phyloP scores from a whole-genome alignment of 2,113 vertebrate species.

The human (Homo sapiens) region GRCh38 chr1:21787001-21787500 shows the following conservation, averaged over 20 bases:
- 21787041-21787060: neutral
- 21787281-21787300: too few species aligned
- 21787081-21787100: neutral
- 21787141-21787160: neutral
- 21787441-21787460: too few species aligned
- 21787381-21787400: too few species aligned
- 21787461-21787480: too few species aligned
- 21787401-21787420: too few species aligned
- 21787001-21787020: neutral
- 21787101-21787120: neutral
- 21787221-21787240: too few species aligned
- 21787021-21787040: neutral
- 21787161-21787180: neutral
- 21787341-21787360: too few species aligned
- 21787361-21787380: too few species aligned
- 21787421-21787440: too few species aligned
- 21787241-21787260: too few species aligned
- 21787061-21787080: neutral
- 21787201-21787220: neutral
- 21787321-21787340: fast-evolving
- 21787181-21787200: neutral
- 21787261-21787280: fast-evolving
- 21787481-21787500: too few species aligned
- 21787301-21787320: too few species aligned
- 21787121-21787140: neutral